Percentiles rank a stretch among this genome's conserved stretches.
Conservation (phyloP, 1,140 invertebrate genomes). For the Papilio helenus region DNA sequence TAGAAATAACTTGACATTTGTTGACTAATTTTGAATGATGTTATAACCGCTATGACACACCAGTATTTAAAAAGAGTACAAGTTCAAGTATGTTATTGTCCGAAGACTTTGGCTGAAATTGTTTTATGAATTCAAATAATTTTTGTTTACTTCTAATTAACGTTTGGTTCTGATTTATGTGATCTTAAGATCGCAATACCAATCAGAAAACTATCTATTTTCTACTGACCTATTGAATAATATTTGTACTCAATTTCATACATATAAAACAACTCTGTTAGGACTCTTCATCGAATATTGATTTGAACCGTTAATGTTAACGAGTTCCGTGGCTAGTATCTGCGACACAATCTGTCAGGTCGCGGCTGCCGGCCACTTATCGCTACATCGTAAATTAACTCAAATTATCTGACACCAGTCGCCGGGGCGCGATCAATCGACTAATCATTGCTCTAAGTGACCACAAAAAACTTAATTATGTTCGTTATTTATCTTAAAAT, state of each 20-base stretch:
- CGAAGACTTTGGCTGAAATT: neutral
- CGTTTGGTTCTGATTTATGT: neutral
- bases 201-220: neutral
- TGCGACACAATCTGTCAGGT: conserved; percentile 52
- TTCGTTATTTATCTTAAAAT: neutral
- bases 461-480: neutral
- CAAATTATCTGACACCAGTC: conserved; percentile 59
- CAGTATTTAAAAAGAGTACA: no score
- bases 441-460: conserved; percentile 14
- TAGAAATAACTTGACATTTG: neutral
- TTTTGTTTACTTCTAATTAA: no score
- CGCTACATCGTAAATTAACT: conserved; percentile 69
- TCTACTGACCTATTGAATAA: neutral
- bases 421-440: conserved; percentile 30
- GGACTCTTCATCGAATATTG: conserved; percentile 41
- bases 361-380: conserved; percentile 51
- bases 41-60: neutral
- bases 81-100: no score
- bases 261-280: neutral
- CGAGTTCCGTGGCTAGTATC: conserved; percentile 53
- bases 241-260: neutral
- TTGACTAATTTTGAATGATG: neutral
- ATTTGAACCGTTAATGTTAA: conserved; percentile 48
- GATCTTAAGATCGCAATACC: neutral
- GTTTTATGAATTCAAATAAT: no score